phyloP scores from a whole-genome alignment of 2,888 invertebrate species.

The Pollenia angustigena region DNA sequence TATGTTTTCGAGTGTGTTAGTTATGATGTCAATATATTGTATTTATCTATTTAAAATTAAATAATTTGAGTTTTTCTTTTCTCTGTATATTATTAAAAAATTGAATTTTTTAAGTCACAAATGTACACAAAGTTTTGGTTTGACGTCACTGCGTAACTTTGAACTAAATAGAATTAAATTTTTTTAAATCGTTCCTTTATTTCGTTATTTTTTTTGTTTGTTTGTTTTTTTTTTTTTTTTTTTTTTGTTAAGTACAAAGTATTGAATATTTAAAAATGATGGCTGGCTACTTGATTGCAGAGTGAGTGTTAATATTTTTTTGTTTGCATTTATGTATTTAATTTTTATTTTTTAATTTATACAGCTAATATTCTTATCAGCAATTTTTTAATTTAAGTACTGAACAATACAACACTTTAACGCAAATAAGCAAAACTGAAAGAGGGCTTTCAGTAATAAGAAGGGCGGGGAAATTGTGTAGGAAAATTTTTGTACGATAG shows the following conservation, averaged over 20 bases:
- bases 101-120: constrained; percentile 24
- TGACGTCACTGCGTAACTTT: constrained; percentile 71
- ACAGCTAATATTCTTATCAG: constrained; percentile 54
- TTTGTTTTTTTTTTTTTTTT: constrained; percentile 24
- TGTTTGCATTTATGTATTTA: background rate
- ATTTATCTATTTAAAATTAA: constrained; percentile 37
- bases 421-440: too few relatives aligned
- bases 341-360: constrained; percentile 4
- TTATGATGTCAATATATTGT: background rate
- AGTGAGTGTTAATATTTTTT: background rate
- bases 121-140: constrained; percentile 42
- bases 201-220: constrained; percentile 34
- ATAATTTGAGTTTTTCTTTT: constrained; percentile 8
- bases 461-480: too few relatives aligned
- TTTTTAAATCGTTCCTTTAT: constrained; percentile 45
- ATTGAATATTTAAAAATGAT: constrained; percentile 27
- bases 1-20: background rate
- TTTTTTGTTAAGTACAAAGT: constrained; percentile 14
- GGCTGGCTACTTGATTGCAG: constrained; percentile 12
- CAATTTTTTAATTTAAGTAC: background rate
- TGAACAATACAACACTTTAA: too few relatives aligned
- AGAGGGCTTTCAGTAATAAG: too few relatives aligned
- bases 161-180: constrained; percentile 27
- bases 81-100: background rate
- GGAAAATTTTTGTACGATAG: too few relatives aligned